Conservation (phyloP, 2,113 vertebrate species). For the Strix uralensis region DNA sequence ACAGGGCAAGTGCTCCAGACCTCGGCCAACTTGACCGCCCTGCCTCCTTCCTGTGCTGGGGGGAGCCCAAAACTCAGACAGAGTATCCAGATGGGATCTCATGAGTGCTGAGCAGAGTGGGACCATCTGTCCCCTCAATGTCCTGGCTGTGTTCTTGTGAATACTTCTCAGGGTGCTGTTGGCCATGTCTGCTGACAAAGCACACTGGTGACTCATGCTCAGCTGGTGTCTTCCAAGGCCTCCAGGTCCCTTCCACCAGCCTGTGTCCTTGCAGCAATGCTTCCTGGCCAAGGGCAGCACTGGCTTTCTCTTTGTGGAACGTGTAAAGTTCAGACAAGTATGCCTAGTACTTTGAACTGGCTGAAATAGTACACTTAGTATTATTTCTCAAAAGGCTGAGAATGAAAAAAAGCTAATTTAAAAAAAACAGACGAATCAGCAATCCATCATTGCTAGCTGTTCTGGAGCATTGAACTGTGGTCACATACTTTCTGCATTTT, state of each 20-base stretch:
- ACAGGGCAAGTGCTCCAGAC: not conserved
- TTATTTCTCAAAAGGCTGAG: not conserved
- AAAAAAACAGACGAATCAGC: not conserved
- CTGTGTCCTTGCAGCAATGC: not conserved
- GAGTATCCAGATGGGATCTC: not conserved
- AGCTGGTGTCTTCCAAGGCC: not conserved
- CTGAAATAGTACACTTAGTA: not conserved
- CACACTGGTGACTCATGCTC: not conserved
- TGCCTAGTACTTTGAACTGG: not conserved
- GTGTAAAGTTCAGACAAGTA: not conserved
- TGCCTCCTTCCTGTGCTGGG: not conserved
- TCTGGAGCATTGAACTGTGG: not conserved
- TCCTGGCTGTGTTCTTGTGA: not conserved
- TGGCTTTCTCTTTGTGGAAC: not conserved
- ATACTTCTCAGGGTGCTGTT: not conserved
- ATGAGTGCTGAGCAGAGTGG: not conserved
- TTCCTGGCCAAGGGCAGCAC: not conserved
- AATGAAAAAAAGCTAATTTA: not conserved
- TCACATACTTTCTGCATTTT: not conserved
- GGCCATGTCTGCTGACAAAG: not conserved
- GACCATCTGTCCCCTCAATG: not conserved
- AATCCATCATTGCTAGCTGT: not conserved
- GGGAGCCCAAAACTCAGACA: not conserved
- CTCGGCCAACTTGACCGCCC: accelerated
- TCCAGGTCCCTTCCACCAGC: not conserved